phyloP scores from a whole-genome alignment of 2,888 invertebrate species.

The Kryphioiulus occultus region DNA sequence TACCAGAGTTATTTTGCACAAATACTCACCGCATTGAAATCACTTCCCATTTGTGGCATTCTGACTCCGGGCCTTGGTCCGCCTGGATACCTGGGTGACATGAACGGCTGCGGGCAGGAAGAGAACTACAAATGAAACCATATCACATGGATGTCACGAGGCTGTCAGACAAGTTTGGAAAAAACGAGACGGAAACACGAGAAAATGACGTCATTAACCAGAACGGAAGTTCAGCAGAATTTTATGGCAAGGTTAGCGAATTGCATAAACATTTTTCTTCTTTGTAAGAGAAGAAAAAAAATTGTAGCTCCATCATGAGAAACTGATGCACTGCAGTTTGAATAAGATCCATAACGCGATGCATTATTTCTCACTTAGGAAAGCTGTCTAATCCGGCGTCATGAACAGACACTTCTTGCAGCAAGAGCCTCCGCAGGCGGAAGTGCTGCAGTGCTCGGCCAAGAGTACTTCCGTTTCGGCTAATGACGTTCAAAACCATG shows the following conservation, averaged over 20 bases:
- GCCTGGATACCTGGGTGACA: slow-evolving; percentile 95
- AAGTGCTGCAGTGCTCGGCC: neutral
- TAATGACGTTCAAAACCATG: neutral
- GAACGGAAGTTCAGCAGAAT: neutral
- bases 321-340: neutral
- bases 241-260: too few species aligned
- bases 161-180: neutral
- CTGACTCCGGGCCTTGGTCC: slow-evolving; percentile 90
- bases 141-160: slow-evolving; percentile 4
- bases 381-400: neutral
- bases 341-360: neutral
- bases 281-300: too few species aligned
- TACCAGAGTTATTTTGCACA: too few species aligned
- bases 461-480: neutral
- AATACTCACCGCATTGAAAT: slow-evolving; percentile 84
- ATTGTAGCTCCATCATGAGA: neutral
- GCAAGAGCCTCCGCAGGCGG: neutral
- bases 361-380: neutral
- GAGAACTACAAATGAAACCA: slow-evolving; percentile 48
- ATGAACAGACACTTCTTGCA: neutral
- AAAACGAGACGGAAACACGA: slow-evolving; percentile 43
- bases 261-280: too few species aligned
- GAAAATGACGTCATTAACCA: neutral
- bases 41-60: slow-evolving; percentile 94
- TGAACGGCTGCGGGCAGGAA: slow-evolving; percentile 75